Evolutionary conservation across 2,888 invertebrate species (phyloP), one percentile per base, ranked within the genome.

Genomic region (Nephrotoma guestfalica): DNA sequence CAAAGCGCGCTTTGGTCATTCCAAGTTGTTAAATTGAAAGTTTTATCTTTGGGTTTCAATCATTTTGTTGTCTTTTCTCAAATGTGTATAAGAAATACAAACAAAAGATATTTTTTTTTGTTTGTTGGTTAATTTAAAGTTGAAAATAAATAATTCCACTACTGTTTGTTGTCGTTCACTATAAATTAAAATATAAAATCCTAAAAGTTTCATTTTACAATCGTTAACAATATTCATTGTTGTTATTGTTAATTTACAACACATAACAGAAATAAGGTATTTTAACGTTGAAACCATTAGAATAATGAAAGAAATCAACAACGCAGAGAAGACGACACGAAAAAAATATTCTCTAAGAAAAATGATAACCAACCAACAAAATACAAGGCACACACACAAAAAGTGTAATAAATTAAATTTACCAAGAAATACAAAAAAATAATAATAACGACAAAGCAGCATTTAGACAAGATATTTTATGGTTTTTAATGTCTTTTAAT

Each of bases 401-500:
- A 18, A 71, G 30, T 30, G 71, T 71, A 71, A 71, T 71, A 71
- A 71, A 51, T 51, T 51, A 51, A 51, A 71, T 71, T 71, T 71
- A 71, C 71, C 71, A 30, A 71, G 71, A 71, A 71, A 71, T 30
- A 71, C 30, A 71, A 18, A 71, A 71, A 71, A 71, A 30, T 3
- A 11, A 83, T n/a, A 83, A 40, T 13, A 41, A 84, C 42, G 41
- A 84, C 84, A 41, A 84, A 41, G 41, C 41, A 84, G 41, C 84
- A 42, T 84, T 84, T 42, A 84, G 84, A 84, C 84, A 84, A 84
- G 84, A 42, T 42, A 84, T 84, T 84, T 84, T 84, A 84, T 84
- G 84, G 84, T 84, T 84, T 84, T 84, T 84, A 84, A 84, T 84
- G 84, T 84, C 42, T 84, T 42, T 84, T 71, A 71, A 71, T 71